phyloP scores from a whole-genome alignment of 2,797 vertebrate genomes.

The Chanos chanos region DNA sequence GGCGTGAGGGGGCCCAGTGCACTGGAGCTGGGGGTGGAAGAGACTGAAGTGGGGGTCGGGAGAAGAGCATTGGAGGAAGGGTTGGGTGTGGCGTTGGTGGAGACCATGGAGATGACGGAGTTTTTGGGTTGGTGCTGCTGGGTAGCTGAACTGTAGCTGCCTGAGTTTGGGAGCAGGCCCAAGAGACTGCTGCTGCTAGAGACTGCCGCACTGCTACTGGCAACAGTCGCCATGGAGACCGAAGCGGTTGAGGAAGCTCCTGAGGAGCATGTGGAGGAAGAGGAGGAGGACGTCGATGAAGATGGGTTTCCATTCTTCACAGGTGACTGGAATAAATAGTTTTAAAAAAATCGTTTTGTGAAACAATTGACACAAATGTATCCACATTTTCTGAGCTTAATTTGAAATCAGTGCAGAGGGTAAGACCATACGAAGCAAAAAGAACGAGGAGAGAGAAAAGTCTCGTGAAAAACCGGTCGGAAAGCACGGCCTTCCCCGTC shows the following conservation, averaged over 20 bases:
- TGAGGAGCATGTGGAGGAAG: constrained; percentile 63
- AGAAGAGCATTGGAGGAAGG: constrained; percentile 52
- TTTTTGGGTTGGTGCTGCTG: constrained; percentile 66
- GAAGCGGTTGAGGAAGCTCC: constrained; percentile 65
- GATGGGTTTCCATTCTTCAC: constrained; percentile 88
- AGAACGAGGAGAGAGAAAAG: too few species aligned
- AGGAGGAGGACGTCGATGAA: constrained; percentile 59
- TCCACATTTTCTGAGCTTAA: not conserved
- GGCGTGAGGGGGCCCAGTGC: constrained; percentile 53
- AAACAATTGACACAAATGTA: too few species aligned
- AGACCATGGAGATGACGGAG: constrained; percentile 39
- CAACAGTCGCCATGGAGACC: constrained; percentile 60
- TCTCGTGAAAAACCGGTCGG: too few species aligned
- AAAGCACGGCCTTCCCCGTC: too few species aligned
- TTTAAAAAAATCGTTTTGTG: not conserved
- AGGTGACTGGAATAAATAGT: constrained; percentile 70
- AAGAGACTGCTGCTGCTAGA: constrained; percentile 53
- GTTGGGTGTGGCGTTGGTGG: constrained; percentile 41
- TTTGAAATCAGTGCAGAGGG: too few species aligned
- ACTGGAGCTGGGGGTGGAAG: constrained; percentile 57
- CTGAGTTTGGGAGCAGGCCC: constrained; percentile 59
- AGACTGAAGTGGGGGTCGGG: constrained; percentile 44
- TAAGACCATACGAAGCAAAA: too few species aligned
- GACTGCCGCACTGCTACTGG: constrained; percentile 42
- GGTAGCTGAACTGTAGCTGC: constrained; percentile 75